Evolutionary conservation across 2,113 vertebrate species (phyloP).

Genomic region (Columba janthina): DNA sequence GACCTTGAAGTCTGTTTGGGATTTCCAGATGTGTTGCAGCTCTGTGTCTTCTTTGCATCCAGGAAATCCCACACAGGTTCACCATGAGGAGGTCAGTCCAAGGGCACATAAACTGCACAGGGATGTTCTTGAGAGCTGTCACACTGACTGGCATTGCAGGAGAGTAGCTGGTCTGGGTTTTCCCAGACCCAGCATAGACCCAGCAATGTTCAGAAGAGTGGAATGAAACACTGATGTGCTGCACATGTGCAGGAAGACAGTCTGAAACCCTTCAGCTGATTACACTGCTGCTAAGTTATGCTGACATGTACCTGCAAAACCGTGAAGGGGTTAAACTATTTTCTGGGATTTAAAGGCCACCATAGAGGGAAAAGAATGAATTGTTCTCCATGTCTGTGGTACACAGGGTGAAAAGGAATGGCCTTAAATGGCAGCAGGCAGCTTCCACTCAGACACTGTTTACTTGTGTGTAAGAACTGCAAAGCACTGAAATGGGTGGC

Average conservation of each 20-base stretch:
- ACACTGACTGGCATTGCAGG: neutral
- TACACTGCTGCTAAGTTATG: neutral
- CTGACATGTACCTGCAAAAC: neutral
- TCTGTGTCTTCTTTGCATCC: neutral
- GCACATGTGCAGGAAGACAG: neutral
- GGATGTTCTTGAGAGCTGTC: neutral
- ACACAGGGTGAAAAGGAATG: neutral
- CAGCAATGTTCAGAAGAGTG: neutral
- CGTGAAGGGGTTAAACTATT: neutral
- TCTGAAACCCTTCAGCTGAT: neutral
- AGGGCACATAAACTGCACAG: neutral
- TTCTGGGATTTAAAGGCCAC: neutral
- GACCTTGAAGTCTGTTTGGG: neutral
- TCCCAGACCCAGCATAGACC: neutral
- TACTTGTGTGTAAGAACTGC: neutral
- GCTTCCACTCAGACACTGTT: neutral
- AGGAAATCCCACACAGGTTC: rapidly evolving
- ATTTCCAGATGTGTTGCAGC: neutral
- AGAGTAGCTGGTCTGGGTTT: neutral
- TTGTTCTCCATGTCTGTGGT: neutral
- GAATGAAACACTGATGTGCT: neutral
- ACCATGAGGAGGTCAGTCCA: no score
- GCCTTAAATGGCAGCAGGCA: neutral
- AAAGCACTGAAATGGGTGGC: neutral
- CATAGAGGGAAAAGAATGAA: neutral